phyloP scores from a whole-genome alignment of 2,888 invertebrate genomes.

The Ennomos quercinarius region DNA sequence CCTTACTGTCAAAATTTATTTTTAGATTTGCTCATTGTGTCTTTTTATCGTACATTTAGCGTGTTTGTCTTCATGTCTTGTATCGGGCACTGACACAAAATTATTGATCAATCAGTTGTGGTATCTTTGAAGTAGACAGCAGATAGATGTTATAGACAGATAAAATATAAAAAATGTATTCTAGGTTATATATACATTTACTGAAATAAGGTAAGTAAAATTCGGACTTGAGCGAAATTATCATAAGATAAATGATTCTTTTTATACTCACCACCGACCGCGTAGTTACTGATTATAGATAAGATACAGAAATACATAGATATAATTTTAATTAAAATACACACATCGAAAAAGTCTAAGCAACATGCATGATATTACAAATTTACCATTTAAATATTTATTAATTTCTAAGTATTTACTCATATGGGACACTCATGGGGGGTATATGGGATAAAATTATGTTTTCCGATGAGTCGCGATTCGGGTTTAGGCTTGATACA shows the following conservation, averaged over 20 bases:
- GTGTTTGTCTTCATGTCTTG: background rate
- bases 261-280: conserved; percentile 11
- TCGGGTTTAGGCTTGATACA: too few relatives aligned
- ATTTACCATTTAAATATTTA: too few relatives aligned
- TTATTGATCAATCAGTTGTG: conserved; percentile 6
- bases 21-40: background rate
- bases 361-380: too few relatives aligned
- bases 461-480: too few relatives aligned
- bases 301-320: conserved; percentile 44
- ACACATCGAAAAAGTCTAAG: too few relatives aligned
- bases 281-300: conserved; percentile 41
- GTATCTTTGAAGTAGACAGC: background rate
- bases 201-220: conserved; percentile 32
- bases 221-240: conserved; percentile 13
- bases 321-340: conserved; percentile 32
- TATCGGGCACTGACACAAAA: conserved; percentile 12
- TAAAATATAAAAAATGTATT: too few relatives aligned
- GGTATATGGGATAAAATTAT: too few relatives aligned
- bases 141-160: background rate
- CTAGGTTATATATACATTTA: too few relatives aligned
- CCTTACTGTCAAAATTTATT: background rate
- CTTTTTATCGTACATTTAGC: background rate
- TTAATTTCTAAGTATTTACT: too few relatives aligned
- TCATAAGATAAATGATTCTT: conserved; percentile 5
- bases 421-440: too few relatives aligned